Evolutionary conservation across 2,797 vertebrate species (phyloP).

Genomic region (Streptopelia turtur): DNA sequence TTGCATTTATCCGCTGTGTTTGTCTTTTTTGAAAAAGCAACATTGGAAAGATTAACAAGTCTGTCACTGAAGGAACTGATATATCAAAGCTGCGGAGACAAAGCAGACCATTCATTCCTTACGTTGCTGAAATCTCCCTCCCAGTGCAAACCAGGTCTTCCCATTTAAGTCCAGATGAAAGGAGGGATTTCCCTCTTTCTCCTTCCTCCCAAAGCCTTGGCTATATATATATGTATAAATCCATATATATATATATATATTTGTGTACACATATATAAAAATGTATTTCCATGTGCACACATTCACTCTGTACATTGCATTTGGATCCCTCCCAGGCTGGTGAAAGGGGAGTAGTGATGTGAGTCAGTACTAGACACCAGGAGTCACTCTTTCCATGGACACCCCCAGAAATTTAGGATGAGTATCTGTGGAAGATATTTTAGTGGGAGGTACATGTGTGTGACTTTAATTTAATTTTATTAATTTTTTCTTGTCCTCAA

Average conservation of each 20-base stretch:
- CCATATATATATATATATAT: fast-evolving
- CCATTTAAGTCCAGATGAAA: conserved; percentile 62
- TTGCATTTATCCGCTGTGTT: conserved; percentile 75
- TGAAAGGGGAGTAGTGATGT: background rate
- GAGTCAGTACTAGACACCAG: background rate
- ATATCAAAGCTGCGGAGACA: conserved; percentile 75
- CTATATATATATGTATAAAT: background rate
- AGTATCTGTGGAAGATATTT: background rate
- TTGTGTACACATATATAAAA: background rate
- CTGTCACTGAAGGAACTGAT: conserved; percentile 76
- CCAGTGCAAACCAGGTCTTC: conserved; percentile 61
- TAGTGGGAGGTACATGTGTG: background rate
- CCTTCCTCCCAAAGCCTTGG: background rate
- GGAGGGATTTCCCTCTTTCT: conserved; percentile 59
- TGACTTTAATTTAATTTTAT: no score
- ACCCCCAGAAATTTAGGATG: background rate
- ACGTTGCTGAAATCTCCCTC: conserved; percentile 63
- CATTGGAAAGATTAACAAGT: conserved; percentile 79
- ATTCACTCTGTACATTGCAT: background rate
- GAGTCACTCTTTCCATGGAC: background rate
- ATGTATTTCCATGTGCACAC: background rate
- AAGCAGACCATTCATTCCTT: conserved; percentile 76
- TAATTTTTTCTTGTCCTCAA: background rate
- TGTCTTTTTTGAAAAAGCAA: conserved; percentile 78
- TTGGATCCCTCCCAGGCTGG: background rate